Conservation (phyloP, 2,113 vertebrate genomes). For the Thermophis baileyi region DNA sequence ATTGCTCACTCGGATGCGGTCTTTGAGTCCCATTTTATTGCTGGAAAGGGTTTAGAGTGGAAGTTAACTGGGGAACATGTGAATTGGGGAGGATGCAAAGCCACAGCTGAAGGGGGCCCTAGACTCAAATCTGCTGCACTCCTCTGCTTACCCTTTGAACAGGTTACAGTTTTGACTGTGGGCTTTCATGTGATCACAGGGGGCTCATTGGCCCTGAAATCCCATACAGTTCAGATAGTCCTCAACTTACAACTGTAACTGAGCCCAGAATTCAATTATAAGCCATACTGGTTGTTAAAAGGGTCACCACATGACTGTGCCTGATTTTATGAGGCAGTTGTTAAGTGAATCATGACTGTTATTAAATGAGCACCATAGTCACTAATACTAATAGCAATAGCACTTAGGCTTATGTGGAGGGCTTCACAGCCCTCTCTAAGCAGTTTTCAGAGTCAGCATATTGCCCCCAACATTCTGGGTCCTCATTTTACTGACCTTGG, state of each 20-base stretch:
- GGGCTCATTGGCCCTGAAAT: background rate
- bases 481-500: background rate
- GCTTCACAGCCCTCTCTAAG: background rate
- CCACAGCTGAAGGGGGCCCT: background rate
- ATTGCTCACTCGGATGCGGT: constrained; percentile 88
- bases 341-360: background rate
- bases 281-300: background rate
- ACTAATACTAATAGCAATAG: background rate
- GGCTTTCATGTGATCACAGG: background rate
- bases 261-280: background rate
- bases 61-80: background rate
- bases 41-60: constrained; percentile 60
- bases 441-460: background rate
- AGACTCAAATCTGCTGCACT: background rate
- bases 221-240: background rate
- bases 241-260: background rate
- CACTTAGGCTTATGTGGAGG: background rate
- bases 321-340: background rate
- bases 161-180: background rate
- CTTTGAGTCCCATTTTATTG: constrained; percentile 90
- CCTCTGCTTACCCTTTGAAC: background rate
- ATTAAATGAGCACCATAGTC: too few relatives aligned
- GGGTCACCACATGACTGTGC: background rate
- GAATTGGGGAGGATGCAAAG: background rate
- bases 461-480: background rate